These are phyloP conservation scores for Platorchestia sp. DNA, from an alignment of 1,140 invertebrate genomes.

Conservation along the genomic window DNA sequence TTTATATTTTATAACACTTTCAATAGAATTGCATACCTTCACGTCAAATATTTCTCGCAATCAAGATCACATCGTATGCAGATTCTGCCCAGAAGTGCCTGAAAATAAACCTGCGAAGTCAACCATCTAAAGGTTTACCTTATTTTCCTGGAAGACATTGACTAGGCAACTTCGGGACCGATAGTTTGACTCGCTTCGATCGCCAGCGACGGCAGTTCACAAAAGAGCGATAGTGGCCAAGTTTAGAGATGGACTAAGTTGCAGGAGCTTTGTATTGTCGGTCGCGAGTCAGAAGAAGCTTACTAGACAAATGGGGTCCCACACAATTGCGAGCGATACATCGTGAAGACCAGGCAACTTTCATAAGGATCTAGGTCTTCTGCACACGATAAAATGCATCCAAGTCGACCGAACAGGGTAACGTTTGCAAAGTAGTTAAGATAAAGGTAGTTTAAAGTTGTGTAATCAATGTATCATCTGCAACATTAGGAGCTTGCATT, in stretches of 20 bases:
- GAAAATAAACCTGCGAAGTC: background rate
- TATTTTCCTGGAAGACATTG: background rate
- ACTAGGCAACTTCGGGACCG: background rate
- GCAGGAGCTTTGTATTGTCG: background rate
- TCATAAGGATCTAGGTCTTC: background rate
- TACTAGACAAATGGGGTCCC: background rate
- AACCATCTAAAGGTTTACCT: background rate
- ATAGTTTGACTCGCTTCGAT: background rate
- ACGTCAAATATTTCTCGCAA: too few relatives aligned
- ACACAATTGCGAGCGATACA: background rate
- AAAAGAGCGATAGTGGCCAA: background rate
- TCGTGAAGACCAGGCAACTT: background rate
- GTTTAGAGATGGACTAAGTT: slow-evolving; percentile 1
- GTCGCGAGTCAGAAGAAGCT: background rate
- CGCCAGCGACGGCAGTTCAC: background rate
- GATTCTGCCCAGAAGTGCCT: too few relatives aligned
- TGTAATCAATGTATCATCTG: too few relatives aligned
- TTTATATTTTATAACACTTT: too few relatives aligned
- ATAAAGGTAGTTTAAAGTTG: background rate
- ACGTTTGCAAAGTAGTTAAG: background rate
- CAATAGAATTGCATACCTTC: too few relatives aligned
- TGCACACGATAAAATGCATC: background rate
- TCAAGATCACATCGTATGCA: too few relatives aligned
- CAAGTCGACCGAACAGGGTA: background rate
- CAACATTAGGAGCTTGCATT: too few relatives aligned